A percentile compares a stretch with the other conserved stretches of the same genome.
Conservation (phyloP, 2,888 invertebrate genomes). For the Clepsis dumicolana region DNA sequence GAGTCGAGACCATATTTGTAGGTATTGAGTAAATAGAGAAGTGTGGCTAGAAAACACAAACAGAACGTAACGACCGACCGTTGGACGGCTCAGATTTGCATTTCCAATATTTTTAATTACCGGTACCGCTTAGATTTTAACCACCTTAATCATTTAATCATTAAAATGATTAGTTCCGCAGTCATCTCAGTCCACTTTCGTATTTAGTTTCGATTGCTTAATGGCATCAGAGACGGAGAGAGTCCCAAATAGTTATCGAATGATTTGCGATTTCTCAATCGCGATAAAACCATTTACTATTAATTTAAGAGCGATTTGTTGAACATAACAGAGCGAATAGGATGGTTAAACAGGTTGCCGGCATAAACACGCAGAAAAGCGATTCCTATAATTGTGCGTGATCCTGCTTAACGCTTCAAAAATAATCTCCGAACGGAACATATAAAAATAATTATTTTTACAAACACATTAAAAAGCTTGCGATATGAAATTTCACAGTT, state of each 20-base stretch:
- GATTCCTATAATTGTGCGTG: neutral
- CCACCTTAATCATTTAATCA: slow-evolving; percentile 32
- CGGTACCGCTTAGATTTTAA: slow-evolving; percentile 14
- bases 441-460: neutral
- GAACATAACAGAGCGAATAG: neutral
- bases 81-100: slow-evolving; percentile 28
- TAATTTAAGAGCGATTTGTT: neutral
- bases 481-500: slow-evolving; percentile 8
- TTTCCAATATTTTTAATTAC: slow-evolving; percentile 36
- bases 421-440: neutral
- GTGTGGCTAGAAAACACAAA: slow-evolving; percentile 21
- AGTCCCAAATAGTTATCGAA: slow-evolving; percentile 25
- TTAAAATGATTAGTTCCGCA: slow-evolving; percentile 37
- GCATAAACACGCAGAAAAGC: neutral
- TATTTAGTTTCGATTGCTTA: slow-evolving; percentile 32
- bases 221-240: slow-evolving; percentile 25
- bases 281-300: slow-evolving; percentile 19
- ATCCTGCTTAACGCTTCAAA: neutral
- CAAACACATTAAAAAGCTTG: neutral
- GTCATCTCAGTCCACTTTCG: slow-evolving; percentile 35
- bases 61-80: slow-evolving; percentile 22
- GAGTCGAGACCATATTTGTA: neutral
- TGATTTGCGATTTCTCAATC: slow-evolving; percentile 27
- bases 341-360: neutral
- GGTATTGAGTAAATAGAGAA: neutral